phyloP scores from a whole-genome alignment of 1,140 invertebrate genomes.

The Chrysomallon squamiferum region DNA sequence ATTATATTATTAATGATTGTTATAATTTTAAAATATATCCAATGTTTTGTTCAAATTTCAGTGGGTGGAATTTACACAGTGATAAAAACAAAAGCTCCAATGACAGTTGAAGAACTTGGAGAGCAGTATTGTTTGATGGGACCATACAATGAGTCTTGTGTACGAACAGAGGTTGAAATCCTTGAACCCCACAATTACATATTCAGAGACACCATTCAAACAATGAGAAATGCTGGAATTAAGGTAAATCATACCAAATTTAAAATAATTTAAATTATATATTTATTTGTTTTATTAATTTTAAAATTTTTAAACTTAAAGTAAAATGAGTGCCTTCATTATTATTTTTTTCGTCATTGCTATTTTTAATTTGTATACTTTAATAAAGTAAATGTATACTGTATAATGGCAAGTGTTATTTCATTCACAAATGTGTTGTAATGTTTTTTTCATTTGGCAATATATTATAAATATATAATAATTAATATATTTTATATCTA shows the following conservation, averaged over 20 bases:
- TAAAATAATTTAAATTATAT: background rate
- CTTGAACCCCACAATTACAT: conserved; percentile 79
- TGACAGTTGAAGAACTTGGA: conserved; percentile 98
- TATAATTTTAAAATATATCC: too few relatives aligned
- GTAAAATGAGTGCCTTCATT: too few relatives aligned
- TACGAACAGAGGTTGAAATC: conserved; percentile 95
- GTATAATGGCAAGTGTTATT: too few relatives aligned
- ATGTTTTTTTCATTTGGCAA: too few relatives aligned
- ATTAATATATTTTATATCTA: too few relatives aligned
- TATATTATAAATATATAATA: too few relatives aligned
- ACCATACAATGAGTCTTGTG: conserved; percentile 94
- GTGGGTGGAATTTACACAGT: conserved; percentile 99
- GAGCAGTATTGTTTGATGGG: conserved; percentile 95
- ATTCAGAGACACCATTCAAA: conserved; percentile 80
- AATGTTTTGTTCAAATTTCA: too few relatives aligned
- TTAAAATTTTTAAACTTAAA: background rate
- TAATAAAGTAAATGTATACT: too few relatives aligned
- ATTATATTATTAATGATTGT: too few relatives aligned
- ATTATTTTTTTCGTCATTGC: too few relatives aligned
- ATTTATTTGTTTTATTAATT: background rate
- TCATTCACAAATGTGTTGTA: too few relatives aligned
- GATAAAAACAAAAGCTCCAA: conserved; percentile 95
- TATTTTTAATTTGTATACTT: too few relatives aligned
- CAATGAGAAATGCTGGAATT: conserved; percentile 85
- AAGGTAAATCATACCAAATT: conserved; percentile 70